These are phyloP conservation scores for Lonchura striata DNA, from an alignment of 2,113 vertebrate species.

Conservation along the genomic window DNA sequence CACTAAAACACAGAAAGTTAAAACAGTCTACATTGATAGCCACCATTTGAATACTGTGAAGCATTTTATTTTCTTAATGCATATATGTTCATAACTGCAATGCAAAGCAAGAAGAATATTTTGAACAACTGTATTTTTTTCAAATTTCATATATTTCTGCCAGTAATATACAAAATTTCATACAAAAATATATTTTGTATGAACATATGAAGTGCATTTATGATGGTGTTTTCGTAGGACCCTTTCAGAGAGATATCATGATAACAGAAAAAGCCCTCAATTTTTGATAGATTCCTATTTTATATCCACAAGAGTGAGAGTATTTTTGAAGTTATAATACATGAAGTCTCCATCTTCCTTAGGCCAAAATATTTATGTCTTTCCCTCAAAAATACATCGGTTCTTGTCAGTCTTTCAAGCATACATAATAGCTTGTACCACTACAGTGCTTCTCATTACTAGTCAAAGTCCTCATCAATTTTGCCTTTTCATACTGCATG, in stretches of 20 bases:
- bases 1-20: not conserved
- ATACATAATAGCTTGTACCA: not conserved
- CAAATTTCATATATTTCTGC: not conserved
- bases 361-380: not conserved
- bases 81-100: not conserved
- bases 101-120: not conserved
- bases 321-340: not conserved
- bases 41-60: not conserved
- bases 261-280: not conserved
- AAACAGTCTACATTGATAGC: not conserved
- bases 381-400: not conserved
- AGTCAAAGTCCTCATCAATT: not conserved
- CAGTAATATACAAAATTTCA: not conserved
- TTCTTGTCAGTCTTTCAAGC: not conserved
- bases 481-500: not conserved
- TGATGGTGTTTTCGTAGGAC: not conserved
- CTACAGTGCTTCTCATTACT: not conserved
- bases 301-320: not conserved
- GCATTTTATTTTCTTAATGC: not conserved
- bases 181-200: not conserved
- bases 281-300: not conserved
- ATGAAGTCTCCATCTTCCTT: not conserved
- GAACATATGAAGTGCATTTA: not conserved
- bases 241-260: not conserved
- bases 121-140: not conserved